Base-by-base conservation (phyloP, 2,113 vertebrate species). In the Anseranas semipalmata region DNA sequence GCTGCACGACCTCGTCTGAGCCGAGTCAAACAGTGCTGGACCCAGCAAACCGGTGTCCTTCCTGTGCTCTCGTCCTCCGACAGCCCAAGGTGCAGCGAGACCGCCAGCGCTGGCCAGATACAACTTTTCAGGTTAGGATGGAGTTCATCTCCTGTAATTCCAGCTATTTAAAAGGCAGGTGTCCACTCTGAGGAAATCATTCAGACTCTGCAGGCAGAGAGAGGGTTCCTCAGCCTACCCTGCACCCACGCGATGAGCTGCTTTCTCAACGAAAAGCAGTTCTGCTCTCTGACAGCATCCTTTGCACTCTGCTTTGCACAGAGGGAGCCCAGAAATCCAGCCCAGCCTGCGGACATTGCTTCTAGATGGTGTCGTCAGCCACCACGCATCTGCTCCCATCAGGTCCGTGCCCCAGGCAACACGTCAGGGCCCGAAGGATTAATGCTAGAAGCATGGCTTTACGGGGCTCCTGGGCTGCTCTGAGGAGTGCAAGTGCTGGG, bases 401-500 rank as follows among this genome's bases (percentile, higher is more conserved):
- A 5, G 1, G 67, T 14, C 48, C 27, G 10, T 65, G 27, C 19
- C 14, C 24, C 32, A n/a, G 1, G 0, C 41, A 30, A 22, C 9
- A 20, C 3, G 0, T 27, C 3, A 7, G 12, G 28, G 55, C 27
- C 22, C 15, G 14, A 37, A 78, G 41, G 22, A 30, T 63, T 16
- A 32, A 43, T 27, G 13, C 62, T 72, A 33, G 43, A 58, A 90
- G 45, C 15, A 30, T 12, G 3, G 25, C 30, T 41, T 52, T 53
- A 50, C 12, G 21, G 21, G n/a, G 16, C 10, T 28, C 43, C 22
- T 6, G 41, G 10, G 11, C 32, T 37, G 25, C 39, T 53, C 32
- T 1, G 0, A 63, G 70, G 37, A 2, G 0, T 12, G 20, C 3
- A 4, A 16, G 21, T 0, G 17, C 11, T 22, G 30, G 4, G 18